Base-by-base conservation (phyloP, 2,888 invertebrate species). In the Eupeodes luniger region DNA sequence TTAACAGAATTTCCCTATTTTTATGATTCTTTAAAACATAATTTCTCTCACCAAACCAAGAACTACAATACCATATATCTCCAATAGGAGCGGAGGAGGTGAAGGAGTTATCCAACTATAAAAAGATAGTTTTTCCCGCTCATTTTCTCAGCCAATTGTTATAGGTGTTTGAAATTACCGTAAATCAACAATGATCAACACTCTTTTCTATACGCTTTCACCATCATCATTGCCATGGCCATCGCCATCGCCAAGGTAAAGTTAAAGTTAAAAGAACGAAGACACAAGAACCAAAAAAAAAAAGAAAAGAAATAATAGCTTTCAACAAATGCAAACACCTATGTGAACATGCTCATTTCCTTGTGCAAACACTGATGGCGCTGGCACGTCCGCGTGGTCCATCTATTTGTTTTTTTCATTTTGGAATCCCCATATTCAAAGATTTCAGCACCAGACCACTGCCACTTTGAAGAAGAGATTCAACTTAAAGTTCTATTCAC, bases 151-250 rank as follows among this genome's bases (percentile, higher is more conserved):
- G 80, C 61, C 69, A 87, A 87, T 84, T 84, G 76, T 70, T 70
- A 57, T 74, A 84, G 78, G 88, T 88, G 81, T 84, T 84, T 69
- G 74, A 88, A 84, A 87, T 84, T 88, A 88, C 88, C 88, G 81
- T 84, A 84, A 87, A 80, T 80, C 83, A 79, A 83, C 83, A 78
- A 77, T 67, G 34, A 57, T 57, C 27, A 59, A 19, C 19, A 19
- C 55, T 55, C 16, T 51, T 40, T 9, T 9, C 40, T 40, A 40
- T 40, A 40, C 40, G 5, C 40, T 1, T 4, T 40, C 5, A 0
- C 40, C 40, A 40, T 40, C 6, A 27, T 5, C 40, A 40, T 40
- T 5, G 40, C 9, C 40, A 27, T 40, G 40, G 40, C 40, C 36
- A 36, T 6, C 36, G 40, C 40, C 36, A 36, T 6, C 36, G 5